These are phyloP conservation scores for Pedionomus torquatus DNA, from an alignment of 2,113 vertebrate species.

Conservation along the genomic window DNA sequence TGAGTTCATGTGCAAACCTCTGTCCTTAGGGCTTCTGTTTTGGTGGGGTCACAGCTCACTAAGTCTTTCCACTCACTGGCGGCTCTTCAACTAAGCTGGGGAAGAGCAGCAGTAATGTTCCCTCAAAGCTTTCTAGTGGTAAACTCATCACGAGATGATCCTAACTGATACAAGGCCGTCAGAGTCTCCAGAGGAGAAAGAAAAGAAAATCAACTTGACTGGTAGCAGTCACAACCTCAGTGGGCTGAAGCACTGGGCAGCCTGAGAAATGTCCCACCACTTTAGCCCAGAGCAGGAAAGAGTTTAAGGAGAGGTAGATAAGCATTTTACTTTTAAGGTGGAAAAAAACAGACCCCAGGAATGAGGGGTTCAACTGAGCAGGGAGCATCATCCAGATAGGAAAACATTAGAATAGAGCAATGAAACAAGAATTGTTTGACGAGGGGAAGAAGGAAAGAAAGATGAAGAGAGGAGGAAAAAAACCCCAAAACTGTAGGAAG, in stretches of 20 bases:
- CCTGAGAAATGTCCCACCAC: background rate
- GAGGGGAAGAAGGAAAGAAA: background rate
- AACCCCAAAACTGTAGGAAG: background rate
- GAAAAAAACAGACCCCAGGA: background rate
- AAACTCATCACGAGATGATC: background rate
- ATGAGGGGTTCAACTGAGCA: background rate
- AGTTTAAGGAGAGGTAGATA: background rate
- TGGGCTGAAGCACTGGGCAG: background rate
- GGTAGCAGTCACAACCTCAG: background rate
- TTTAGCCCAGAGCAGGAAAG: background rate
- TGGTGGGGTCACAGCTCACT: background rate
- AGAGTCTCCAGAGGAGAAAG: background rate
- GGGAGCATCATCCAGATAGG: background rate
- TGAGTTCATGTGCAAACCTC: background rate
- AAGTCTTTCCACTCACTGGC: background rate
- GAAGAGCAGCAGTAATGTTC: background rate
- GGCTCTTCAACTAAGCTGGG: background rate
- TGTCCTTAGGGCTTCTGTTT: background rate
- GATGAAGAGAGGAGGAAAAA: background rate
- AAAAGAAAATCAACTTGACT: background rate
- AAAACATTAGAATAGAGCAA: background rate
- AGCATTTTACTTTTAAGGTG: background rate
- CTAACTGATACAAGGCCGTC: background rate
- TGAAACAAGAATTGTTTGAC: background rate
- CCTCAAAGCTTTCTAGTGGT: background rate